Evolutionary conservation across 1,140 invertebrate genomes (phyloP), one percentile per base, ranked within the genome.

Genomic region (Papilio polyxenes): DNA sequence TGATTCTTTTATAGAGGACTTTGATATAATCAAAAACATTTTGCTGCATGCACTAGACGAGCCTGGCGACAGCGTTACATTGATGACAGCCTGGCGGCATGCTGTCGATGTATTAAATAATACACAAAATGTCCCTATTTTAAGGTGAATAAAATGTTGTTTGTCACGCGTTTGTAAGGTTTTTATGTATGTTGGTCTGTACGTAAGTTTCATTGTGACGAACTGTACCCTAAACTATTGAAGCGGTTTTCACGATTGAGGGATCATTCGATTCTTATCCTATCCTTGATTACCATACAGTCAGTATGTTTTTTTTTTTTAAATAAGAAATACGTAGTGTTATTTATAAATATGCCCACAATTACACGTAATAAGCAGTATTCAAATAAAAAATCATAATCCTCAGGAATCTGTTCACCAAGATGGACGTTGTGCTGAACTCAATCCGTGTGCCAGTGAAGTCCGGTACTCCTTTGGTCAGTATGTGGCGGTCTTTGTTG

Each of bases 91-190:
- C 4, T 89, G 90, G 85, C 86, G 91, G 13, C 89, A 95, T 80
- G 86, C 88, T 10, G 80, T 89, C 3, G 82, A 90, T 2, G 74
- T 85, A 1, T 87, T 94, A 15, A 94, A 95, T 83, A 91, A 92
- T 84, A 92, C 92, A n/a, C 90, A 95, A 8, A 93, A 93, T 74
- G 92, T 94, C 85, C 81, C 91, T 23, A 94, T 95, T 77, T 86
- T 95, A 11, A 94, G 92, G 95, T 95, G 88, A 84, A 87, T 72
- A 9, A 20, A 8, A 20, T 59, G 5, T 15, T n/a, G 6, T 6
- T 7, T 20, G n/a, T n/a, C n/a, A n/a, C n/a, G n/a, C n/a, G n/a
- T n/a, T n/a, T n/a, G n/a, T n/a, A n/a, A n/a, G n/a, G n/a, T n/a
- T n/a, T n/a, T n/a, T n/a, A n/a, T n/a, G n/a, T n/a, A n/a, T n/a